A percentile compares a stretch with the other conserved stretches of the same genome.
Conservation (phyloP, 2,797 vertebrate species). For the Sebastes taczanowskii region DNA sequence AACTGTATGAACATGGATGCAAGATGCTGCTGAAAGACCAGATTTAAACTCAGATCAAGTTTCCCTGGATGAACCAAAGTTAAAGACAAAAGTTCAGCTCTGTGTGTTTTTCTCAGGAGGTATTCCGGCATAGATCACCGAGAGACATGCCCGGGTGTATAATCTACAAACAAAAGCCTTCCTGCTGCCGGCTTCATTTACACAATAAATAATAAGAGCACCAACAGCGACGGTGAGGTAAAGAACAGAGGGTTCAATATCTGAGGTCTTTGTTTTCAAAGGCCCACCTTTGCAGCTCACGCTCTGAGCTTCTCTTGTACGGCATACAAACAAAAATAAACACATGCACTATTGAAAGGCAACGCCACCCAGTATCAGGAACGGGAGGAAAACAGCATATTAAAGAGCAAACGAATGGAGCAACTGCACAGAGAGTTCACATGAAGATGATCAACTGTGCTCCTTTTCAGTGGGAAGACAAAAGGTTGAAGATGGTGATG, state of each 20-base stretch:
- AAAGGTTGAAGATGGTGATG: background rate
- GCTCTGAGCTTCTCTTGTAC: background rate
- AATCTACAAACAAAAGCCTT: conserved; percentile 11
- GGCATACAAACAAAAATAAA: conserved; percentile 13
- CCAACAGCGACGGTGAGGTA: background rate
- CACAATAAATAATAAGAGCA: conserved; percentile 27
- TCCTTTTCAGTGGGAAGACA: background rate
- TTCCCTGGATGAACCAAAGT: background rate
- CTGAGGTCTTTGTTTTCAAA: conserved; percentile 22
- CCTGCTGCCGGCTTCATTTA: conserved; percentile 1
- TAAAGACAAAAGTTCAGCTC: conserved; percentile 12
- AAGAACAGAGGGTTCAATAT: conserved; percentile 15
- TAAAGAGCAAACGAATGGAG: background rate
- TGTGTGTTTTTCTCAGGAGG: conserved; percentile 15
- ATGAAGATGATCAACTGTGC: background rate
- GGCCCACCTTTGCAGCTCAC: background rate
- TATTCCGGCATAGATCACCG: background rate
- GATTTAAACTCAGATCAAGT: background rate
- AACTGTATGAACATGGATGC: too few relatives aligned
- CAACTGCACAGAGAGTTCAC: background rate
- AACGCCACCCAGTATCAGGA: background rate
- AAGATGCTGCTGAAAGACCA: background rate
- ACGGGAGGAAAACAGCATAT: background rate
- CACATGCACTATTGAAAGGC: background rate
- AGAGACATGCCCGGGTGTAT: background rate